These are phyloP conservation scores for Tipula lateralis DNA, from an alignment of 2,888 invertebrate species.

Conservation along the genomic window DNA sequence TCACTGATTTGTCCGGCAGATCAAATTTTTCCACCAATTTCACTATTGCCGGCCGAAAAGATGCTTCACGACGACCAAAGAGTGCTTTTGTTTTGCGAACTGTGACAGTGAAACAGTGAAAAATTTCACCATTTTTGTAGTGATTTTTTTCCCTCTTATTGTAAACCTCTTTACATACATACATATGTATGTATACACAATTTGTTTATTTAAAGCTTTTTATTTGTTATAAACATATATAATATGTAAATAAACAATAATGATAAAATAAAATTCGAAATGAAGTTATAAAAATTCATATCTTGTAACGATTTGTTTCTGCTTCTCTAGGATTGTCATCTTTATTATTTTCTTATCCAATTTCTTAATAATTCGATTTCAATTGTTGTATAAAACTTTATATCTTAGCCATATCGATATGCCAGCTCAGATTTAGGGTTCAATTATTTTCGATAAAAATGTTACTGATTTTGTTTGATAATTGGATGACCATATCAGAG, in stretches of 20 bases:
- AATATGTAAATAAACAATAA: too few relatives aligned
- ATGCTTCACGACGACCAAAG: too few relatives aligned
- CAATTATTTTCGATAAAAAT: neutral
- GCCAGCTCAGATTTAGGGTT: neutral
- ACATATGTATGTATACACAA: too few relatives aligned
- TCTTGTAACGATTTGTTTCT: neutral
- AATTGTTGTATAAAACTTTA: neutral
- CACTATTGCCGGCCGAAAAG: too few relatives aligned
- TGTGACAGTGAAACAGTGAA: too few relatives aligned
- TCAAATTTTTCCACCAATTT: too few relatives aligned
- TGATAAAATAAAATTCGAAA: neutral
- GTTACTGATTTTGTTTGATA: neutral
- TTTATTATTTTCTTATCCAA: neutral
- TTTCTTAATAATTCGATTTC: neutral
- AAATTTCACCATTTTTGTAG: too few relatives aligned
- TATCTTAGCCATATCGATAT: neutral
- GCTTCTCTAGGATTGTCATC: neutral
- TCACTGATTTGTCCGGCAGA: too few relatives aligned
- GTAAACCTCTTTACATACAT: too few relatives aligned
- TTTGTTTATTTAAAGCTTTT: neutral
- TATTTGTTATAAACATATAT: too few relatives aligned
- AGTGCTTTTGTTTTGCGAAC: too few relatives aligned
- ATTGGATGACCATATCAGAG: neutral
- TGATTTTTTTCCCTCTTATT: too few relatives aligned
- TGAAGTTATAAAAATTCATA: neutral